These are phyloP conservation scores for Elanus axillaris DNA, from an alignment of 2,113 vertebrate species.

Conservation along the genomic window DNA sequence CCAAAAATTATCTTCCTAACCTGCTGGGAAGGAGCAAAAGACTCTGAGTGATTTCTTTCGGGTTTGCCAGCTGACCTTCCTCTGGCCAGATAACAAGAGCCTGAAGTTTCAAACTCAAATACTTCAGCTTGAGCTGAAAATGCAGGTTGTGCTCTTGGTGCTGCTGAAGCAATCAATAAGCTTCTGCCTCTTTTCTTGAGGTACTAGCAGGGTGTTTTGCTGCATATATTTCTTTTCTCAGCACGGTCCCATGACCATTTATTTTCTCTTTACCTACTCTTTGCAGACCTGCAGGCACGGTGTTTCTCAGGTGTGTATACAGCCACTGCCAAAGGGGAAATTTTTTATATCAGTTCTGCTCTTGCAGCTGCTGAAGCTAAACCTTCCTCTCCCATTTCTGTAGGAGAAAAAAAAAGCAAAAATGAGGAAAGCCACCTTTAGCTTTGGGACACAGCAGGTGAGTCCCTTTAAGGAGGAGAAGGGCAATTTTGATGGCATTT, in stretches of 20 bases:
- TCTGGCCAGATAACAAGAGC: neutral
- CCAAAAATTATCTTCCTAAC: neutral
- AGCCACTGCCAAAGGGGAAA: neutral
- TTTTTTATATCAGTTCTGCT: neutral
- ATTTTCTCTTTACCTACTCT: neutral
- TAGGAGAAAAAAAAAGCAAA: rapidly evolving
- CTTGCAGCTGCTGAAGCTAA: neutral
- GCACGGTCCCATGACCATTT: neutral
- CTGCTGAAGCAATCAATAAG: neutral
- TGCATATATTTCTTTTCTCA: neutral
- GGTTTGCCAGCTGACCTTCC: neutral
- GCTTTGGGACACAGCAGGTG: neutral
- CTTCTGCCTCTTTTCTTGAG: neutral
- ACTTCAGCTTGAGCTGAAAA: neutral
- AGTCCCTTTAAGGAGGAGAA: neutral
- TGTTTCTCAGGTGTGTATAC: neutral
- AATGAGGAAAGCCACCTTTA: neutral
- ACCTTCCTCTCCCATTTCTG: neutral
- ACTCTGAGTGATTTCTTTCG: neutral
- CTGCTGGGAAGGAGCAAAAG: neutral
- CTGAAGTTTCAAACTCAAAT: neutral
- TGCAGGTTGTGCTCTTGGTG: neutral
- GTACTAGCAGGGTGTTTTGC: neutral
- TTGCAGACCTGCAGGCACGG: neutral
- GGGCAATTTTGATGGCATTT: neutral